phyloP scores from a whole-genome alignment of 2,797 vertebrate species.

The Esox masquinongy region DNA sequence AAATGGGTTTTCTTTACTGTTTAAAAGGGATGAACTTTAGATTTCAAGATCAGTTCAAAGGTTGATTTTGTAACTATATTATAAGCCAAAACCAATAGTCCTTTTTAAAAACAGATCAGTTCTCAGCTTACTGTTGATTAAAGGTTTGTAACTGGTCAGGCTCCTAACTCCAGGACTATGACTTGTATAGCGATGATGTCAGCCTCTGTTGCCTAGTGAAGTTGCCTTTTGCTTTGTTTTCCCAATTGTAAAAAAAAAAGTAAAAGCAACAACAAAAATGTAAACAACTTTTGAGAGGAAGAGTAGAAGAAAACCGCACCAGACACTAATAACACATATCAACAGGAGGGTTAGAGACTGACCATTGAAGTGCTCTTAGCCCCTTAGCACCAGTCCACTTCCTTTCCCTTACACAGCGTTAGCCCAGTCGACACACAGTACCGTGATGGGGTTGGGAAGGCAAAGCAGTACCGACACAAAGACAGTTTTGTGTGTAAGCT shows the following conservation, averaged over 20 bases:
- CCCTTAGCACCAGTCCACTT: constrained; percentile 72
- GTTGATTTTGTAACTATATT: not conserved
- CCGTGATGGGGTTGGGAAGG: constrained; percentile 63
- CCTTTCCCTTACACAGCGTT: constrained; percentile 45
- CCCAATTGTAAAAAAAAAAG: constrained; percentile 31
- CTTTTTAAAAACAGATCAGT: constrained; percentile 45
- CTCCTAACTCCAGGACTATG: constrained; percentile 29
- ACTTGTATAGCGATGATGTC: constrained; percentile 51
- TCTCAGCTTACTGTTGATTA: constrained; percentile 42
- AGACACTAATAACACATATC: constrained; percentile 74
- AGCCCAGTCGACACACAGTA: constrained; percentile 43
- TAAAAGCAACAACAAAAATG: constrained; percentile 59
- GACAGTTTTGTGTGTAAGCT: constrained; percentile 61
- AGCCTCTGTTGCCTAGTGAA: constrained; percentile 50
- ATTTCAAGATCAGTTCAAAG: not conserved
- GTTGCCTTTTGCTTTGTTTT: constrained; percentile 50
- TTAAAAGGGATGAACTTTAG: not conserved
- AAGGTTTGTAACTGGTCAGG: constrained; percentile 44
- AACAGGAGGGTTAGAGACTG: constrained; percentile 66
- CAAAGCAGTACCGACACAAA: constrained; percentile 66
- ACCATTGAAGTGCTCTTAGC: constrained; percentile 54
- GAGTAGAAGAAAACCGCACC: constrained; percentile 74
- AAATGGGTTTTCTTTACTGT: not conserved
- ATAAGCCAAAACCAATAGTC: not conserved
- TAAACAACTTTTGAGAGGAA: constrained; percentile 75